Evolutionary conservation across 2,888 invertebrate genomes (phyloP).

Genomic region (Cremastinae sp.): DNA sequence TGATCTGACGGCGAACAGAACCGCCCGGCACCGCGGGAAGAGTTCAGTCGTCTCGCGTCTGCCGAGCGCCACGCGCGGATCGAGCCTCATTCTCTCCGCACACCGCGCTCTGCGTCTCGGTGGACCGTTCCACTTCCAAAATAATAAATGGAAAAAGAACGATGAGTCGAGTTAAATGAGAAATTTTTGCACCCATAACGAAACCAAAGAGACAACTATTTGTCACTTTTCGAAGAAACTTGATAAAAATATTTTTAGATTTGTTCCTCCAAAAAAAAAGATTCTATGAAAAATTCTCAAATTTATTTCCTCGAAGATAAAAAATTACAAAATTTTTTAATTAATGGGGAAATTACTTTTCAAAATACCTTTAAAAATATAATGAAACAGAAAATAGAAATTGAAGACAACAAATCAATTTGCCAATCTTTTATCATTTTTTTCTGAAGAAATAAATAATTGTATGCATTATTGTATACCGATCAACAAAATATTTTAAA

Average conservation of each 20-base stretch:
- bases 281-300: neutral
- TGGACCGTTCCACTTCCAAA: neutral
- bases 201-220: neutral
- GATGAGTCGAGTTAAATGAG: too few relatives aligned
- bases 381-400: too few relatives aligned
- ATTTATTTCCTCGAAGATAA: neutral
- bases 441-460: too few relatives aligned
- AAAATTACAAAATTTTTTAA: neutral
- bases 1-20: slow-evolving; percentile 61
- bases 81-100: slow-evolving; percentile 43
- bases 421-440: too few relatives aligned
- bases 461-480: too few relatives aligned
- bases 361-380: too few relatives aligned
- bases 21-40: slow-evolving; percentile 48
- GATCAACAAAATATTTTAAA: too few relatives aligned
- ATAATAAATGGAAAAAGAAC: neutral
- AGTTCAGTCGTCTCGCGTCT: slow-evolving; percentile 79
- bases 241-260: too few relatives aligned
- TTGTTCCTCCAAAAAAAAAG: neutral
- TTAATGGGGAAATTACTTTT: too few relatives aligned
- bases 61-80: slow-evolving; percentile 74
- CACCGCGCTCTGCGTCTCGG: neutral
- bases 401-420: too few relatives aligned
- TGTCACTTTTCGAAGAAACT: neutral
- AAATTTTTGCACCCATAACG: too few relatives aligned